These are phyloP conservation scores for Plebejus anna DNA, from an alignment of 2,888 invertebrate species.

Conservation along the genomic window DNA sequence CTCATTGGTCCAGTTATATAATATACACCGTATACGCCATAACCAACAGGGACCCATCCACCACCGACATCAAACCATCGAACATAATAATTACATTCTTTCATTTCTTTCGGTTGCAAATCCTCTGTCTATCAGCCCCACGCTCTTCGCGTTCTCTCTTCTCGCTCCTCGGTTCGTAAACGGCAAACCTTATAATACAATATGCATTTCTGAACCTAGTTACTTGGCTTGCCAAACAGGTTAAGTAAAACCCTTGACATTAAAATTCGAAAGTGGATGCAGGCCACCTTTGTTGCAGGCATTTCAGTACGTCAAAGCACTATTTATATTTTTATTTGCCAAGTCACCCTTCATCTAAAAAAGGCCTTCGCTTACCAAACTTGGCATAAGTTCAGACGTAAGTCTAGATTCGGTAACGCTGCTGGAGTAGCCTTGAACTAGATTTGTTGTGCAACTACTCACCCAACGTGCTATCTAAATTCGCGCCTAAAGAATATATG, in stretches of 20 bases:
- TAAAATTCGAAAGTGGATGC: conserved; percentile 6
- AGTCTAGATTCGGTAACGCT: conserved; percentile 19
- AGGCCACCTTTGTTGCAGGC: background rate
- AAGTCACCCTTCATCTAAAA: background rate
- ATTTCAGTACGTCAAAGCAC: background rate
- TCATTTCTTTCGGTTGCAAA: too few species aligned
- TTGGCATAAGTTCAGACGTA: conserved; percentile 12
- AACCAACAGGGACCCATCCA: too few species aligned
- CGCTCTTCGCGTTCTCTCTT: background rate
- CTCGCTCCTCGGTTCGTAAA: too few species aligned
- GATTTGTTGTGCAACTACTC: conserved; percentile 13
- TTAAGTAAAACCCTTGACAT: background rate
- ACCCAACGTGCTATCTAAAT: background rate
- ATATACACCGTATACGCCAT: too few species aligned
- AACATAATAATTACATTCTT: too few species aligned
- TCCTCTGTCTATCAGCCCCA: background rate
- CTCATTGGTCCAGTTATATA: too few species aligned
- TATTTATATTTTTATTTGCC: conserved; percentile 4
- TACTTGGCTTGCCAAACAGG: background rate
- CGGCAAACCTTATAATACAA: background rate
- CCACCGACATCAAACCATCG: too few species aligned
- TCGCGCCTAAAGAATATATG: background rate
- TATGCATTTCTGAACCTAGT: background rate
- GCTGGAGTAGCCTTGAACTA: conserved; percentile 23
- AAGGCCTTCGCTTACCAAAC: background rate